Base-by-base conservation (phyloP, 2,113 vertebrate genomes). In the Phalacrocorax aristotelis region DNA sequence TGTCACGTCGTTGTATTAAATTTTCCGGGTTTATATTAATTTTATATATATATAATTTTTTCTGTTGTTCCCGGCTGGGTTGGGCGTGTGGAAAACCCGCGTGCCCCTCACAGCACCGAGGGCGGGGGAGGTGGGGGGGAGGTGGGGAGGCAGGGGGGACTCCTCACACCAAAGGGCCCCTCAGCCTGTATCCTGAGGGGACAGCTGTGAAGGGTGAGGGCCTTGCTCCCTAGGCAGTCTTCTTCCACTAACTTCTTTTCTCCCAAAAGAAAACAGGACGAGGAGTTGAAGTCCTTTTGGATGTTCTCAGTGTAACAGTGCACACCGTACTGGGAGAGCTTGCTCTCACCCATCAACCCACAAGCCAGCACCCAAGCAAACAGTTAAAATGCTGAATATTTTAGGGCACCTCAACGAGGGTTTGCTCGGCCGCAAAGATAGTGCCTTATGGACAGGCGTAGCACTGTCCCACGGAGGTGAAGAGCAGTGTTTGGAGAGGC, bases 111-210 rank as follows among this genome's bases (percentile, higher is more conserved):
- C 46, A 51, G 52, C 8, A 69, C 34, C 10, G 6, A 27, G 30
- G 40, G 3, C 6, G 42, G 38, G 38, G 38, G 6, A 27, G 30
- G 40, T 2, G 13, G 42, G 38, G 38, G 38, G 38, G 38, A 38
- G 42, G 42, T 14, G 42, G 42, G 42, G 42, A 14, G 42, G 3
- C 8, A 21, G 15, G 57, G 55, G 15, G 23, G 5, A 27, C 8
- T 21, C 27, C 34, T 64, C 13, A 0, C 58, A 16, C 34, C 27
- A 2, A 9, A 3, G 46, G 36, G 64, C 15, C 25, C 23, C 38
- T 44, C 40, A 12, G 79, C 5, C 13, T 6, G 32, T 4, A 2
- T 25, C 12, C 23, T 6, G 1, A 9, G 23, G 17, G 2, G 2
- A 18, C 8, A 18, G 32, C 58, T 40, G 14, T 13, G 3, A 21